Percentiles rank a stretch among this genome's conserved stretches.
These are phyloP conservation scores for Amphipoea lucens DNA, from an alignment of 2,888 invertebrate species.

Conservation along the genomic window DNA sequence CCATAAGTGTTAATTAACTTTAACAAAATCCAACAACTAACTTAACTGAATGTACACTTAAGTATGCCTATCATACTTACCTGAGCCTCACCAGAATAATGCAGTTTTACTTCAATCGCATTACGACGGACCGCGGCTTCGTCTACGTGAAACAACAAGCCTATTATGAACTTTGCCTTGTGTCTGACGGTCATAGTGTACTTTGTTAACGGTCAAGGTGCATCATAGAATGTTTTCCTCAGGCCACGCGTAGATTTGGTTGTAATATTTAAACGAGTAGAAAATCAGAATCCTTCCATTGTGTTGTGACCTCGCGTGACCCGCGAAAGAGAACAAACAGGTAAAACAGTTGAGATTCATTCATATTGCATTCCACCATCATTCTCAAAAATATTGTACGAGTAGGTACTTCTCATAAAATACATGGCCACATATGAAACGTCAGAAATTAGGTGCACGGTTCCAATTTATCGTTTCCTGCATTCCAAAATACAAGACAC, in stretches of 20 bases:
- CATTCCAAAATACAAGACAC: not conserved
- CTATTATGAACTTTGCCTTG: conserved; percentile 28
- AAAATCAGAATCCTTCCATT: conserved; percentile 7
- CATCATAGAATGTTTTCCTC: not conserved
- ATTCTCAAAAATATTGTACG: not conserved
- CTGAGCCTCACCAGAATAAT: not conserved
- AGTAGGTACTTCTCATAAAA: not conserved
- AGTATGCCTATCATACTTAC: not conserved
- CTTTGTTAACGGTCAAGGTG: not conserved
- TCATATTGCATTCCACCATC: conserved; percentile 11
- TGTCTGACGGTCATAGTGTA: not conserved
- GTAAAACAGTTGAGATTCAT: not conserved
- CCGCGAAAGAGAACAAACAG: not conserved
- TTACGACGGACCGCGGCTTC: conserved; percentile 6
- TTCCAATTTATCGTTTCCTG: not conserved
- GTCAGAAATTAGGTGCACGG: not conserved
- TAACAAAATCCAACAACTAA: not conserved
- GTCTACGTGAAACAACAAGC: conserved; percentile 23
- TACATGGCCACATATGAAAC: not conserved
- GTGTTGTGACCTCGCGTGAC: not conserved
- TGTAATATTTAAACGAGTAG: not conserved
- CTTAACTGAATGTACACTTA: too few species aligned
- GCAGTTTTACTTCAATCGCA: conserved; percentile 28
- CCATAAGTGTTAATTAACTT: too few species aligned
- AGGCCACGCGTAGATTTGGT: not conserved